Evolutionary conservation across 1,140 invertebrate genomes (phyloP).

Genomic region (Dendrolimus kikuchii): DNA sequence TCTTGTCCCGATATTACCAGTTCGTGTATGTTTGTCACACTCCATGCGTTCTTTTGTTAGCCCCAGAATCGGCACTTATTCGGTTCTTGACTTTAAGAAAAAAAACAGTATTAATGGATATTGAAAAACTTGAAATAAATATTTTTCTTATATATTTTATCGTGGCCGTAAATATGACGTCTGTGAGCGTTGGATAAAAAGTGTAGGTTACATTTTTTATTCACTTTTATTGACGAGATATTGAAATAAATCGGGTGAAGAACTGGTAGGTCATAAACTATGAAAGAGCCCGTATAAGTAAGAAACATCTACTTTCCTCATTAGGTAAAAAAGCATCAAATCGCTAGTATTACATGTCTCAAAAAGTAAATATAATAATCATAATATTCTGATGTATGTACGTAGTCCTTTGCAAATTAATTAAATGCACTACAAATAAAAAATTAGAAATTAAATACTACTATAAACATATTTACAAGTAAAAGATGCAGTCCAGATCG

Average conservation of each 20-base stretch:
- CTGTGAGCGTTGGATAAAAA: neutral
- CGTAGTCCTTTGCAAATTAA: too few species aligned
- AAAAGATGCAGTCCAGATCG: too few species aligned
- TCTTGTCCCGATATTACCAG: conserved; percentile 34
- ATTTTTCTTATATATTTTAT: neutral
- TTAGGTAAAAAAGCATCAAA: too few species aligned
- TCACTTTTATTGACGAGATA: neutral
- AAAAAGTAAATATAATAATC: too few species aligned
- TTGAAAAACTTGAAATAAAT: neutral
- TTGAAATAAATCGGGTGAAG: neutral
- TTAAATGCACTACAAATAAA: too few species aligned
- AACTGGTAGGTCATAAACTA: too few species aligned
- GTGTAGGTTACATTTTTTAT: neutral
- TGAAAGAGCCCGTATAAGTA: too few species aligned
- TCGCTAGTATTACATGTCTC: too few species aligned
- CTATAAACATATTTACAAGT: too few species aligned
- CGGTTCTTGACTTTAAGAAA: conserved; percentile 14
- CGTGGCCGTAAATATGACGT: neutral
- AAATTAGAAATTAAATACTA: too few species aligned
- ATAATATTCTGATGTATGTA: too few species aligned
- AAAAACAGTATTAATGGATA: conserved; percentile 1
- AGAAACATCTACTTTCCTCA: too few species aligned
- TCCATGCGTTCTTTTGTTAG: conserved; percentile 35
- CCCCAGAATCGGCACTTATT: conserved; percentile 16
- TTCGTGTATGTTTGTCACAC: conserved; percentile 38